phyloP scores from a whole-genome alignment of 2,113 vertebrate genomes.

The Rhinichthys klamathensis region DNA sequence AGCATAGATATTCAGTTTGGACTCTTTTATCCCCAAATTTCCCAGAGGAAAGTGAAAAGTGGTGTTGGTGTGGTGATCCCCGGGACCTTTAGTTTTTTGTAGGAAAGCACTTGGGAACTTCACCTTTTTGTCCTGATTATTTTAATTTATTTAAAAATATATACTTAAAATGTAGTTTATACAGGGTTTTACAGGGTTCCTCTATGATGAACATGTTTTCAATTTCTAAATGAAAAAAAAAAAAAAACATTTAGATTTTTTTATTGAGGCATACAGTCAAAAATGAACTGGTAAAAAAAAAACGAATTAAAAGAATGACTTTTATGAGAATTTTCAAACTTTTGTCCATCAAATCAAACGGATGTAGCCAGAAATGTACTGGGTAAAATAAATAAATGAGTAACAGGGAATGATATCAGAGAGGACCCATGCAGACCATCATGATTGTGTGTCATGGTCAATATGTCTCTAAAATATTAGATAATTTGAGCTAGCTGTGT shows the following conservation, averaged over 20 bases:
- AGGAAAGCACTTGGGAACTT: not conserved
- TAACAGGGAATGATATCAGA: not conserved
- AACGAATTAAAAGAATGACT: too few relatives aligned
- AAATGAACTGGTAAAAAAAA: too few relatives aligned
- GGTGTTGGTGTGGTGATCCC: slow-evolving; percentile 13
- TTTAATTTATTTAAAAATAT: not conserved
- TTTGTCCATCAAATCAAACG: not conserved
- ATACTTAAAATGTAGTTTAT: not conserved
- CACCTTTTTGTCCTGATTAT: not conserved
- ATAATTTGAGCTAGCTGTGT: not conserved
- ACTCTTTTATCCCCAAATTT: slow-evolving; percentile 50
- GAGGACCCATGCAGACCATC: not conserved
- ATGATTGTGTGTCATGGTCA: not conserved
- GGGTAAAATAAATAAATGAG: not conserved
- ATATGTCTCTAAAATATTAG: not conserved
- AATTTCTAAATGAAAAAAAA: too few relatives aligned
- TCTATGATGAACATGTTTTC: too few relatives aligned
- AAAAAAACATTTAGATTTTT: too few relatives aligned
- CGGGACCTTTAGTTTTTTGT: slow-evolving; percentile 48
- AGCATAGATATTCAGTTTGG: slow-evolving; percentile 42
- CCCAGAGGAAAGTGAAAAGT: slow-evolving; percentile 40
- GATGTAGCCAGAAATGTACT: not conserved
- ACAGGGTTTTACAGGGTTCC: not conserved
- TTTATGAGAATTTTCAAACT: too few relatives aligned
- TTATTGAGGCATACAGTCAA: too few relatives aligned